Base-by-base conservation (phyloP, 2,113 vertebrate species). In the Tapirus terrestris region DNA sequence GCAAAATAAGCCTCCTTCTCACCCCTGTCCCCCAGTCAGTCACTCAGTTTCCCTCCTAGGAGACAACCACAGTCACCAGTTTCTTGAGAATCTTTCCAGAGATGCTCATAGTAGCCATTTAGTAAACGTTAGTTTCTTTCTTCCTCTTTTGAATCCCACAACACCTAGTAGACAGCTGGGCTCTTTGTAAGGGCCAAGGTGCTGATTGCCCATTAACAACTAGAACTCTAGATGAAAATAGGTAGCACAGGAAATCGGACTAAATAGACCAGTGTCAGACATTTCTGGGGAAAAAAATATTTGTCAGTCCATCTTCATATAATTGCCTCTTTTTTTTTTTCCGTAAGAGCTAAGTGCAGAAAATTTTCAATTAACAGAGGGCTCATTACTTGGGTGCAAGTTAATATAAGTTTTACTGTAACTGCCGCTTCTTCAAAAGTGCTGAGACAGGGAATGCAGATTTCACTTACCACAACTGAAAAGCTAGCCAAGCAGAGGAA, bases 351-450 rank as follows among this genome's bases (percentile, higher is more conserved):
- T 73, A 95, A 91, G 82, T 94, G 48, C 67, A 93, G 89, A 96
- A 94, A 96, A 39, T 65, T 91, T 97, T 96, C 94, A 96, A 84
- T 97, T 96, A 98, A 92, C 56, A 91, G 92, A 96, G 89, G 86
- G 58, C 27, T 96, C 63, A 86, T 98, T 97, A 93, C 79, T 97
- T 97, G 93, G 89, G 77, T 96, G 75, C n/a, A 96, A 98, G 81
- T 97, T 97, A 96, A 96, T 93, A 75, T 93, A 96, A 98, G 85
- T 98, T 98, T 97, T 93, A 97, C 95, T 95, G n/a, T 96, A 97
- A 93, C 77, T 92, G 93, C 89, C 33, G 95, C 86, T 97, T 97
- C 93, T 96, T 96, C 48, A 86, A 80, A 98, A 97, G 80, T 98
- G 95, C 94, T 98, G 95, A 98, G 96, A 95, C 85, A 86, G 85